Conservation (phyloP, 2,113 vertebrate species). For the Melanerpes formicivorus region DNA sequence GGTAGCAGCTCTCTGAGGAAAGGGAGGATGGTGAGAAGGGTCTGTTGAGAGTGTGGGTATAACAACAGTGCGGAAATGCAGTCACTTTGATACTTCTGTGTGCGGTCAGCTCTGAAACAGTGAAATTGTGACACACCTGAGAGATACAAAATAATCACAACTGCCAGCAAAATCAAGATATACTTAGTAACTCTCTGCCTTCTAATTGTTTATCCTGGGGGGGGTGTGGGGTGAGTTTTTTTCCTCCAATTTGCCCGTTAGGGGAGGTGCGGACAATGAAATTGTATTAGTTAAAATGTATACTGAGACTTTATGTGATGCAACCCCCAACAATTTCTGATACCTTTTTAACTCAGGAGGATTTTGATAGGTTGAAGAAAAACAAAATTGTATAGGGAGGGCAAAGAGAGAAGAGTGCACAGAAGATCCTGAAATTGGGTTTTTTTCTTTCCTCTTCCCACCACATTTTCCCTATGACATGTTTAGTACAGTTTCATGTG, state of each 20-base stretch:
- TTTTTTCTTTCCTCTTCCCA: background rate
- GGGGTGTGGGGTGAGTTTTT: background rate
- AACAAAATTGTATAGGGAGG: background rate
- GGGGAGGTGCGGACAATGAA: background rate
- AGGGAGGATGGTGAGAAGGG: background rate
- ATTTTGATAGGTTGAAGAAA: background rate
- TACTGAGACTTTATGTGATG: background rate
- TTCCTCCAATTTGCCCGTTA: background rate
- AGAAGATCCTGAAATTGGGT: background rate
- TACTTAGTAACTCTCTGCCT: background rate
- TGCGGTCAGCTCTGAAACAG: background rate
- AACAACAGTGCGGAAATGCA: accelerated
- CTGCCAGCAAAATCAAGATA: background rate
- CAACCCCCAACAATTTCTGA: background rate
- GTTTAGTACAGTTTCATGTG: background rate
- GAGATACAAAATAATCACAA: accelerated
- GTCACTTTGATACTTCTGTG: background rate
- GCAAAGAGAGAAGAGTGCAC: background rate
- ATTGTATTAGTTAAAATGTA: background rate
- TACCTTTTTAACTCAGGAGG: background rate
- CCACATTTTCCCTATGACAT: background rate
- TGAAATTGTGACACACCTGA: background rate
- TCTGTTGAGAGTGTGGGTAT: background rate
- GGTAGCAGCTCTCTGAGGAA: background rate
- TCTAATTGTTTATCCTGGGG: background rate